phyloP scores from a whole-genome alignment of 37 sponge, comb jelly and placozoan species.

The Mnemiopsis leidyi region DNA sequence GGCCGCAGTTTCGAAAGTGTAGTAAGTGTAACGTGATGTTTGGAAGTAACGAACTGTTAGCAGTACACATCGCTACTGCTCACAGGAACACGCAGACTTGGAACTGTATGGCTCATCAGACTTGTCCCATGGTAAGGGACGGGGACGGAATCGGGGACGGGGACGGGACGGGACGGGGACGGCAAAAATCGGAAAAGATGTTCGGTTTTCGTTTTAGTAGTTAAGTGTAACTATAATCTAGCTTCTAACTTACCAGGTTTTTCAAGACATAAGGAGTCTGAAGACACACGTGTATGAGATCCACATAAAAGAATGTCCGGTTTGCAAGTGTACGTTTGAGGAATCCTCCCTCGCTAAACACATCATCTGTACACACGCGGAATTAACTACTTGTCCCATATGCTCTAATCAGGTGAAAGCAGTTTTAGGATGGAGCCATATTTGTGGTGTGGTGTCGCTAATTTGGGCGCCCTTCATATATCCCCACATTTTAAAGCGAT shows the following conservation, averaged over 20 bases:
- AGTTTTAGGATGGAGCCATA: too few species aligned
- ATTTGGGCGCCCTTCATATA: too few species aligned
- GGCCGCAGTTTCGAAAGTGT: constrained; percentile 53
- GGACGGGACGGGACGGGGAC: background rate
- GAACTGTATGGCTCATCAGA: constrained; percentile 45
- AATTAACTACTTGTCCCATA: constrained; percentile 38
- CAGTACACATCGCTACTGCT: background rate
- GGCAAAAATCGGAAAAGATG: too few species aligned
- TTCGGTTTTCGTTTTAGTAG: too few species aligned
- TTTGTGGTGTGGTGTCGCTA: too few species aligned
- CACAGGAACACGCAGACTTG: constrained; percentile 19
- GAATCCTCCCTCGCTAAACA: constrained; percentile 51
- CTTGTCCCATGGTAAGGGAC: constrained; percentile 42
- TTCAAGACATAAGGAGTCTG: background rate
- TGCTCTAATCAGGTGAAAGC: constrained; percentile 4
- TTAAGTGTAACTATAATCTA: too few species aligned
- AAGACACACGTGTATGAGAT: constrained; percentile 58
- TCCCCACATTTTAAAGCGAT: too few species aligned
- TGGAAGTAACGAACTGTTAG: constrained; percentile 39
- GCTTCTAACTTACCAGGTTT: constrained; percentile 6
- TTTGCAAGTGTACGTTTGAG: constrained; percentile 55
- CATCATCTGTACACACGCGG: constrained; percentile 46
- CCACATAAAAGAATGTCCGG: constrained; percentile 58
- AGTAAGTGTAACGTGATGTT: constrained; percentile 23
- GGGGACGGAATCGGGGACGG: background rate